Base-by-base conservation (phyloP, 1,140 invertebrate species). In the Brachionus manjavacas region DNA sequence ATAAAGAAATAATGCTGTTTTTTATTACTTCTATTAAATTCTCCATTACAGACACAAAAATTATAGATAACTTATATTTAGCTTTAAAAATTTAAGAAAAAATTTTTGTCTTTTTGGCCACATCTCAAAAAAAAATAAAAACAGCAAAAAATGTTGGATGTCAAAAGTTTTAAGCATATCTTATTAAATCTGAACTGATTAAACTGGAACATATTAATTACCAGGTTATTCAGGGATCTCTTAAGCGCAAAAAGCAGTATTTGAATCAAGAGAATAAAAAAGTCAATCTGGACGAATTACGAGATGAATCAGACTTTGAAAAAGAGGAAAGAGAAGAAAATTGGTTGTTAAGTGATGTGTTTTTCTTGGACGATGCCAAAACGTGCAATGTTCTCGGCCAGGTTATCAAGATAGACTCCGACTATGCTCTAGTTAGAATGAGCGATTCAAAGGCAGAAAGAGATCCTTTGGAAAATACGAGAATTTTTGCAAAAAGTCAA, bases 301-400 rank as follows among this genome's bases (percentile, higher is more conserved):
- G 86, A 84, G 85, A 87, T 88, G 79, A 87, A 85, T 52, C 46
- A 20, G 52, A 70, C 41, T 46, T 25, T 6, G 81, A 83, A 25
- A 28, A 28, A 64, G 60, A 83, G 4, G 31, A 70, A 12, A 31
- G 95, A 89, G 93, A 98, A 92, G 93, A 97, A 92, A 92, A 95
- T 90, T 94, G 97, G 97, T 88, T 92, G 85, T 87, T 96, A 86
- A 93, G 94, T 91, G 95, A 97, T 89, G 96, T 98, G 1, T 94
- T 98, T 23, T 99, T 99, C 90, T 93, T 99, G 4, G 96, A 99
- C 90, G 97, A 99, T 89, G 94, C 95, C 0, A 95, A 97, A 88
- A 96, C 95, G 88, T 93, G 97, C 95, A 96, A 1, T 81, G 12
- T 81, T 11, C 92, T 96, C 72, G 95, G 92, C 87, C 89, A 89